Evolutionary conservation across 1,140 invertebrate genomes (phyloP).

Genomic region (Drosophila seguyi): DNA sequence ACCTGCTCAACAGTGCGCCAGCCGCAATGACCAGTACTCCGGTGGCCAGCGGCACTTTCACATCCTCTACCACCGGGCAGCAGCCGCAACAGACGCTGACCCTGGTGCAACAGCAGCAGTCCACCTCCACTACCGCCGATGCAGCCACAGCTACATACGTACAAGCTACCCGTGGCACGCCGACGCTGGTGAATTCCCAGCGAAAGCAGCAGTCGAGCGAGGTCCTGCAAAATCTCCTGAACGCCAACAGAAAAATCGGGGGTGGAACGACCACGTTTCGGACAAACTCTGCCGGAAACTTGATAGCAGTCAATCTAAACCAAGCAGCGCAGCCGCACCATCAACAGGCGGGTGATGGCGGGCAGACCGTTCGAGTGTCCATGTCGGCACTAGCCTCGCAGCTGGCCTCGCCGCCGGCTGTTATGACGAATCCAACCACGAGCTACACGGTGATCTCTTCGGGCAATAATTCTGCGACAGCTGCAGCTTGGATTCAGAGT

Average conservation of each 20-base stretch:
- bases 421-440: constrained; percentile 81
- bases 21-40: constrained; percentile 88
- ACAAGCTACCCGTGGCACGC: constrained; percentile 68
- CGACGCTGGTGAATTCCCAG: constrained; percentile 55
- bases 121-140: constrained; percentile 43
- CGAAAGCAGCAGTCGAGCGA: constrained; percentile 78
- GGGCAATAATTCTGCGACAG: constrained; percentile 46
- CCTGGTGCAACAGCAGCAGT: constrained; percentile 66
- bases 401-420: constrained; percentile 81
- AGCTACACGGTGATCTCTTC: constrained; percentile 77
- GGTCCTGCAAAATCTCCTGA: constrained; percentile 78
- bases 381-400: constrained; percentile 85
- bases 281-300: constrained; percentile 85
- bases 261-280: constrained; percentile 76
- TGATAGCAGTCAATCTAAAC: constrained; percentile 85
- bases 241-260: constrained; percentile 77
- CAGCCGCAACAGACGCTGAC: constrained; percentile 69
- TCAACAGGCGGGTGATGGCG: constrained; percentile 50
- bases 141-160: constrained; percentile 68
- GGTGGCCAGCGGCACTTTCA: constrained; percentile 83
- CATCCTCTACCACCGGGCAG: constrained; percentile 78
- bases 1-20: constrained; percentile 90
- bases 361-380: constrained; percentile 78
- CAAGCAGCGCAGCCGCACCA: constrained; percentile 54
- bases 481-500: constrained; percentile 71